These are phyloP conservation scores for Lordiphosa clarofinis DNA, from an alignment of 1,140 invertebrate genomes.

Conservation along the genomic window DNA sequence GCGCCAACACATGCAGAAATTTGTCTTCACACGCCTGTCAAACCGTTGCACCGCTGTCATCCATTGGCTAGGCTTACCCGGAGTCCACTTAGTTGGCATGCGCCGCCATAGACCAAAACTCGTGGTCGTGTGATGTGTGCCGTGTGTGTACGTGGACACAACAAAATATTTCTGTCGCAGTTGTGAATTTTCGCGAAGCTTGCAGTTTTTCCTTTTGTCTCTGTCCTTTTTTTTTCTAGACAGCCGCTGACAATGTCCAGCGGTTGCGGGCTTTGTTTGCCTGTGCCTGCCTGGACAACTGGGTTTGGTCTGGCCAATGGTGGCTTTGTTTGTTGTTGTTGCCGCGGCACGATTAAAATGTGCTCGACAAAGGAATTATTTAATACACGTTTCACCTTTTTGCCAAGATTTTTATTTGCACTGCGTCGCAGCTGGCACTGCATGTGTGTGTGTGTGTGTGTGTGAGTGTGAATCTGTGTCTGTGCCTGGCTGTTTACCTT, in stretches of 20 bases:
- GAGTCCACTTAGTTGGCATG: slow-evolving; percentile 63
- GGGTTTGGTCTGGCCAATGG: slow-evolving; percentile 27
- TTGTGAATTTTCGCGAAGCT: slow-evolving; percentile 73
- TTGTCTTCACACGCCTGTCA: slow-evolving; percentile 74
- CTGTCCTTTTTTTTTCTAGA: background rate
- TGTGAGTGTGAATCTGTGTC: slow-evolving; percentile 1
- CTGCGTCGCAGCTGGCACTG: slow-evolving; percentile 47
- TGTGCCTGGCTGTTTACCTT: slow-evolving; percentile 48
- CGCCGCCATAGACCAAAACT: slow-evolving; percentile 65
- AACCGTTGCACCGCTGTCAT: slow-evolving; percentile 71
- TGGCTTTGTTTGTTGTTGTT: slow-evolving; percentile 62
- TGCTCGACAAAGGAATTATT: slow-evolving; percentile 78
- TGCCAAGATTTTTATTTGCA: slow-evolving; percentile 74
- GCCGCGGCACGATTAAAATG: slow-evolving; percentile 75
- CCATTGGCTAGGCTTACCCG: slow-evolving; percentile 51
- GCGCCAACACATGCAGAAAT: slow-evolving; percentile 68
- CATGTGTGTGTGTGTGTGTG: background rate
- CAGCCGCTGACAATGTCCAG: slow-evolving; percentile 12
- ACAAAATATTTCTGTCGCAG: slow-evolving; percentile 46
- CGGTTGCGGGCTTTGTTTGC: slow-evolving; percentile 44
- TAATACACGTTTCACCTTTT: slow-evolving; percentile 77
- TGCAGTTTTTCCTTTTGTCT: slow-evolving; percentile 54
- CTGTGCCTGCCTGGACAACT: slow-evolving; percentile 57
- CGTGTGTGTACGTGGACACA: slow-evolving; percentile 60
- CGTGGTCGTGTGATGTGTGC: slow-evolving; percentile 30